Evolutionary conservation across 2,797 vertebrate species (phyloP), one percentile per base, ranked within the genome.

Genomic region (Chromis chromis): DNA sequence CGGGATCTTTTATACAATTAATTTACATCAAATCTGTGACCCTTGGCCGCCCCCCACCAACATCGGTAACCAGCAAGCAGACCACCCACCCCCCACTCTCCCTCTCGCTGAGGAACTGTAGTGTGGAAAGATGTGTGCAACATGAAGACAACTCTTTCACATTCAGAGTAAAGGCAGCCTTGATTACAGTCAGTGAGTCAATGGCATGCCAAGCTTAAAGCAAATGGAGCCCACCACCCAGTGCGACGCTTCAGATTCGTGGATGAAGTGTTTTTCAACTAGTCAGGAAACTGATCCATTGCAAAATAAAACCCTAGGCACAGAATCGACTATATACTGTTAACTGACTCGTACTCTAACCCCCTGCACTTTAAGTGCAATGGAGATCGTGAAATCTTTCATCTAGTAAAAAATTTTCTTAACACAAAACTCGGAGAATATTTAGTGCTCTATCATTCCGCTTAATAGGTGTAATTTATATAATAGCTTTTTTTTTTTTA

Each of bases 131-230:
- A 95, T 92, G 92, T 94, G 93, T 94, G 92, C 90, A 94, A 94
- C 93, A 95, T 97, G 96, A 98, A 98, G 97, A 97, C 97, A 97
- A 98, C 96, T 97, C 96, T 94, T 92, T 97, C 96, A 97, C 96
- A 98, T 97, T 98, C 97, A 97, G 95, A 96, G 94, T 96, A 97
- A 97, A 97, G 97, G 97, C 94, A 94, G 94, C 97, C 95, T 96
- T 96, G 88, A 96, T 93, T 96, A 96, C 94, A 94, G 96, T 96
- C 94, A 95, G 96, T 96, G 96, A 97, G 96, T 97, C 96, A 96
- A 97, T 94, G 96, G 96, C 97, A 97, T 96, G 97, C 97, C 97
- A 97, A 97, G 97, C 97, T 96, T 95, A 96, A 97, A 98, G 97
- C 97, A 94, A 95, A 96, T 93, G 95, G 94, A 95, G 95, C 94